Percentiles rank a stretch among this genome's conserved stretches.
Conservation (phyloP, 2,113 vertebrate species). For the Tychaedon coryphoeus region DNA sequence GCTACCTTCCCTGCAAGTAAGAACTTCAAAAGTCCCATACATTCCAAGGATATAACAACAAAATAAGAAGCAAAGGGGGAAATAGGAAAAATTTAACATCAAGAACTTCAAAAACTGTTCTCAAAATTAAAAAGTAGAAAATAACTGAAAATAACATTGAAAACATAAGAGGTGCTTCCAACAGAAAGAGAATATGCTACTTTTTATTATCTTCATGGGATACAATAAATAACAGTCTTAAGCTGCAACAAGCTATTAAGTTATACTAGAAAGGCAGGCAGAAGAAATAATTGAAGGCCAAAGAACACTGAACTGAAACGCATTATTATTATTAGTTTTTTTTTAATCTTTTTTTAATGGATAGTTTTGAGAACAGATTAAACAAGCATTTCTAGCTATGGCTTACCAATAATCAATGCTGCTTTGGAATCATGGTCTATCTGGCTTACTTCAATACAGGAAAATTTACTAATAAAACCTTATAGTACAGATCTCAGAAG, state of each 20-base stretch:
- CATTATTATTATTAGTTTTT: not conserved
- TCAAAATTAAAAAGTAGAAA: not conserved
- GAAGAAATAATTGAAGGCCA: not conserved
- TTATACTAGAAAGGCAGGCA: rapidly evolving
- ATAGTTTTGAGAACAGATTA: not conserved
- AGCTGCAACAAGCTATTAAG: not conserved
- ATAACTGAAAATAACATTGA: not conserved
- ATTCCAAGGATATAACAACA: not conserved
- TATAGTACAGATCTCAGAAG: not conserved
- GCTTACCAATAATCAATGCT: not conserved
- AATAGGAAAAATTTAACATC: not conserved
- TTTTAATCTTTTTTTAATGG: not conserved
- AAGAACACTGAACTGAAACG: not conserved
- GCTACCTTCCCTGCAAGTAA: not conserved
- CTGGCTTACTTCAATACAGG: not conserved
- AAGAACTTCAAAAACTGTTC: not conserved
- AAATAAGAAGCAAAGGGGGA: not conserved
- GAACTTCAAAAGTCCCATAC: not conserved
- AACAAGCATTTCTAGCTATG: not conserved
- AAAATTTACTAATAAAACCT: not conserved
- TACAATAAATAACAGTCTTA: not conserved
- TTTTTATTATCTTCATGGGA: not conserved
- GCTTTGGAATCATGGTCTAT: not conserved
- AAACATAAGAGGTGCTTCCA: not conserved
- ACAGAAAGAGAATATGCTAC: not conserved